These are phyloP conservation scores for Euplagia quadripunctaria DNA, from an alignment of 2,888 invertebrate species.

Conservation along the genomic window DNA sequence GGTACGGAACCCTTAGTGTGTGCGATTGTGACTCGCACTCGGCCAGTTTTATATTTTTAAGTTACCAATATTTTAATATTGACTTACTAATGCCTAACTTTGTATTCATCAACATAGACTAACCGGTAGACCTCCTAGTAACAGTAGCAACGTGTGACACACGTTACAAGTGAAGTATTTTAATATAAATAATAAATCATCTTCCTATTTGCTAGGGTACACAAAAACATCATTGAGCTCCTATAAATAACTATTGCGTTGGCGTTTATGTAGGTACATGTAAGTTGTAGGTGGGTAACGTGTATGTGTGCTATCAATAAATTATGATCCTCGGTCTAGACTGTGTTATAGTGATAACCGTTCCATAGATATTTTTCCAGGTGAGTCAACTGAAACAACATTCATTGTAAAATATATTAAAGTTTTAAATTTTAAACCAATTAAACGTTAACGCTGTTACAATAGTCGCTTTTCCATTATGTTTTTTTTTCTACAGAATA, in stretches of 20 bases:
- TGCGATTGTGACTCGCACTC: too few species aligned
- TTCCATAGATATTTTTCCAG: not conserved
- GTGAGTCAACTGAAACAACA: not conserved
- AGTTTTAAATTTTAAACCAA: conserved; percentile 8
- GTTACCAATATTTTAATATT: not conserved
- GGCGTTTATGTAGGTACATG: conserved; percentile 26
- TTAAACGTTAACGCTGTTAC: conserved; percentile 10
- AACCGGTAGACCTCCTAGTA: not conserved
- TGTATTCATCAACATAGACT: not conserved
- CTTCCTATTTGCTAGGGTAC: conserved; percentile 12
- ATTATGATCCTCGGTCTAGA: conserved; percentile 28
- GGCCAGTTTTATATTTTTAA: too few species aligned
- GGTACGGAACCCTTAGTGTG: too few species aligned
- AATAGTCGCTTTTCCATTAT: not conserved
- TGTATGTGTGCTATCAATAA: conserved; percentile 32
- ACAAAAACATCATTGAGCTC: conserved; percentile 20
- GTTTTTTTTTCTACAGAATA: conserved; percentile 22
- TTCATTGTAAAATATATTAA: conserved; percentile 12
- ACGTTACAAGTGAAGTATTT: not conserved
- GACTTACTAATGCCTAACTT: not conserved
- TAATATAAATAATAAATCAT: not conserved
- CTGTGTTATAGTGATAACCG: conserved; percentile 13
- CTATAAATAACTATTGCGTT: conserved; percentile 41
- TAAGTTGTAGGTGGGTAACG: conserved; percentile 14
- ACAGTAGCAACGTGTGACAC: too few species aligned